These are phyloP conservation scores for Vulpes vulpes DNA, from an alignment of 2,113 vertebrate species.

Conservation along the genomic window DNA sequence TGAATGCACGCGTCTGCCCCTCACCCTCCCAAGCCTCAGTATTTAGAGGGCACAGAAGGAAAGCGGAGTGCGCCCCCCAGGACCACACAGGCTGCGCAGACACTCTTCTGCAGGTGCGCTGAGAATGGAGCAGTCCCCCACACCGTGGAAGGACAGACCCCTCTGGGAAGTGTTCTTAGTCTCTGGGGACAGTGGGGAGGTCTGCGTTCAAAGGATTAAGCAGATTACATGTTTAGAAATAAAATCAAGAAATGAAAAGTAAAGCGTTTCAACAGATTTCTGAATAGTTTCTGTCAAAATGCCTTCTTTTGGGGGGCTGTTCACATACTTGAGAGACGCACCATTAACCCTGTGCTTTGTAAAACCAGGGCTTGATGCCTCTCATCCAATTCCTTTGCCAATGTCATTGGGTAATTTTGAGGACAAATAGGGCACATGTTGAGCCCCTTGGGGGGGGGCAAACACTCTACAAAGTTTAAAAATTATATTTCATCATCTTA, in stretches of 20 bases:
- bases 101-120: conserved; percentile 78
- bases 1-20: not conserved
- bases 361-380: not conserved
- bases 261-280: not conserved
- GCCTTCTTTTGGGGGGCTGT: not conserved
- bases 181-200: conserved; percentile 63
- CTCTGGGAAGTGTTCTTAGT: not conserved
- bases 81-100: not conserved
- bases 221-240: conserved; percentile 62
- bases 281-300: not conserved
- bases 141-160: conserved; percentile 41
- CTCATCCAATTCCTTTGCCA: not conserved
- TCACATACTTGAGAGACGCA: too few species aligned
- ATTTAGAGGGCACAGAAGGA: conserved; percentile 70
- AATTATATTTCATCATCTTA: not conserved
- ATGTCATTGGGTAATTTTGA: not conserved
- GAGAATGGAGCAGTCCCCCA: conserved; percentile 36
- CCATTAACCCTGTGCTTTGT: not conserved
- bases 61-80: conserved; percentile 76
- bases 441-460: not conserved
- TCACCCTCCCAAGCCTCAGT: conserved; percentile 43
- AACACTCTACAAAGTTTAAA: not conserved
- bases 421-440: not conserved
- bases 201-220: conserved; percentile 70
- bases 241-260: not conserved